phyloP scores from a whole-genome alignment of 2,797 vertebrate genomes.

The Tolypeutes matacus region DNA sequence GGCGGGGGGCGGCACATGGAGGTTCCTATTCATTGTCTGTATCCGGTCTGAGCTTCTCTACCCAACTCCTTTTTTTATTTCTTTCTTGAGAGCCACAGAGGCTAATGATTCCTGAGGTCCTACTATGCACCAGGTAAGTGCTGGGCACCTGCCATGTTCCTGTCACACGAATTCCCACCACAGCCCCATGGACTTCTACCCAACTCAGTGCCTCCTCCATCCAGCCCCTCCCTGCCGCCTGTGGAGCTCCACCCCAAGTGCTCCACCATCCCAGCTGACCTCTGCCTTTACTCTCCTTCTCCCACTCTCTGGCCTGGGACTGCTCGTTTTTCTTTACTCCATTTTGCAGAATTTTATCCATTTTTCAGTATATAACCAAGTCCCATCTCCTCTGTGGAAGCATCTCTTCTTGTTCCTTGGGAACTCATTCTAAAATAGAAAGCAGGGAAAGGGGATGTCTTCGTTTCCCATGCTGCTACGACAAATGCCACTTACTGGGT shows the following conservation, averaged over 20 bases:
- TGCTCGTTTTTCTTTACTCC: background rate
- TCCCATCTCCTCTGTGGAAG: background rate
- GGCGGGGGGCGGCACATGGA: rapidly evolving
- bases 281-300: background rate
- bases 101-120: no score
- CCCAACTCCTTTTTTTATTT: background rate
- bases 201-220: no score
- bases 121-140: no score
- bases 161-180: no score
- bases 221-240: no score
- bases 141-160: no score
- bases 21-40: background rate
- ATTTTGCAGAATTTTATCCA: background rate
- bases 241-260: no score
- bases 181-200: no score
- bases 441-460: background rate
- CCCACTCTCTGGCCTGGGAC: rapidly evolving
- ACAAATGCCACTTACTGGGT: no score
- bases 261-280: background rate
- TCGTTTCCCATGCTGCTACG: no score
- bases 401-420: background rate
- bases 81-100: no score
- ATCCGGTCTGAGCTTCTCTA: background rate
- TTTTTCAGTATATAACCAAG: background rate
- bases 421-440: background rate